Conservation (phyloP, 2,113 vertebrate species). For the Pomatorhinus ruficollis region DNA sequence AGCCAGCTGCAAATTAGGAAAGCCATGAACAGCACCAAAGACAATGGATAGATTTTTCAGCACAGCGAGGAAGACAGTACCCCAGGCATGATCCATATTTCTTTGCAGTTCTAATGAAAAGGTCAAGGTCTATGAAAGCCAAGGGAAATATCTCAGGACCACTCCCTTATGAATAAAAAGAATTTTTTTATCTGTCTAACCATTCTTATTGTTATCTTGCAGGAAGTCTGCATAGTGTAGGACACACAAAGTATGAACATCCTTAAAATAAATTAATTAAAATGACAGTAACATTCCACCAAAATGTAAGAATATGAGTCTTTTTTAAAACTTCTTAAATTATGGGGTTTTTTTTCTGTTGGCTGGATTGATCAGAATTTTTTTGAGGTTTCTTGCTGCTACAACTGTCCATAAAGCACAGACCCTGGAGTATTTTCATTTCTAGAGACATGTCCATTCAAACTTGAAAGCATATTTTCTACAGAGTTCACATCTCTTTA, state of each 20-base stretch:
- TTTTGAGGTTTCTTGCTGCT: not conserved
- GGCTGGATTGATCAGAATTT: not conserved
- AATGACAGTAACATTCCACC: not conserved
- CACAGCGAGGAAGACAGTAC: not conserved
- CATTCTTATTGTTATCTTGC: not conserved
- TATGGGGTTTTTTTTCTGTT: rapidly evolving
- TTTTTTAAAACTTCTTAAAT: not conserved
- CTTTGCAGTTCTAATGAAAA: not conserved
- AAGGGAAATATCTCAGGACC: not conserved
- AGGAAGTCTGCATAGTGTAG: not conserved
- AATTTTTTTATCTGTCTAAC: not conserved
- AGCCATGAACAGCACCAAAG: not conserved
- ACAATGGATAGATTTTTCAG: not conserved
- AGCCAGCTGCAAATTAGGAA: not conserved
- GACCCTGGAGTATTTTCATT: not conserved
- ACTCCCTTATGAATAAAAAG: not conserved
- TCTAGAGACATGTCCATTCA: not conserved
- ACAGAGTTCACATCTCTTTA: not conserved
- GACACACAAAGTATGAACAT: not conserved
- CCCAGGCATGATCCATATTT: not conserved
- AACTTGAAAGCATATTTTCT: not conserved
- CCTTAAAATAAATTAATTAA: not conserved
- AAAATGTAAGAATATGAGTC: not conserved
- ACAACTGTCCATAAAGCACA: not conserved
- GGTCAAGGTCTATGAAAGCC: not conserved